Evolutionary conservation across 1,140 invertebrate species (phyloP).

Genomic region (Diabrotica undecimpunctata): DNA sequence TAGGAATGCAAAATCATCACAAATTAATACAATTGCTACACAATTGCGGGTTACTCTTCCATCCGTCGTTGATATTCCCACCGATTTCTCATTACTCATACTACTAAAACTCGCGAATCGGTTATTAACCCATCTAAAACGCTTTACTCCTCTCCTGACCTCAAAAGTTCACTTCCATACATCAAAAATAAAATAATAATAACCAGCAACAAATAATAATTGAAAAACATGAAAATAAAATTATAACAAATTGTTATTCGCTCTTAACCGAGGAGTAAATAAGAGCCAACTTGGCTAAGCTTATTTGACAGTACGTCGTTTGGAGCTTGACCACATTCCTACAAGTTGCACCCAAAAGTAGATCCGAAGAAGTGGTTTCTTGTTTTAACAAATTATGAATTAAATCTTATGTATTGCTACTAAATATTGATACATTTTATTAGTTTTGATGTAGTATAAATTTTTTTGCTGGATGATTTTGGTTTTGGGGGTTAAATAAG

Average conservation of each 20-base stretch:
- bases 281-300: not conserved
- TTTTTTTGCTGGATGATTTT: no score
- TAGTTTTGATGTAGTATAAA: not conserved
- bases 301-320: slow-evolving; percentile 15
- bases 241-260: not conserved
- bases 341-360: slow-evolving; percentile 39
- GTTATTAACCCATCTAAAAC: not conserved
- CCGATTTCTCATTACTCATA: not conserved
- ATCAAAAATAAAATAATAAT: slow-evolving; percentile 3
- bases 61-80: not conserved
- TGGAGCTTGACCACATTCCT: slow-evolving; percentile 27
- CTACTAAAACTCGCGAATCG: not conserved
- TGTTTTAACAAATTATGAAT: not conserved
- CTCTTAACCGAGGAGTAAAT: not conserved
- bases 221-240: not conserved
- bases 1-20: no score
- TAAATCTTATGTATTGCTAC: not conserved
- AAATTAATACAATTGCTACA: no score
- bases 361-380: slow-evolving; percentile 19
- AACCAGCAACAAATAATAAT: not conserved
- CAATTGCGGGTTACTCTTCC: not conserved
- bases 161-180: not conserved
- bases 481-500: not conserved
- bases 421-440: not conserved
- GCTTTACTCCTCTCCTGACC: not conserved